Evolutionary conservation across 1,140 invertebrate genomes (phyloP).

Genomic region (Telenomus remus): DNA sequence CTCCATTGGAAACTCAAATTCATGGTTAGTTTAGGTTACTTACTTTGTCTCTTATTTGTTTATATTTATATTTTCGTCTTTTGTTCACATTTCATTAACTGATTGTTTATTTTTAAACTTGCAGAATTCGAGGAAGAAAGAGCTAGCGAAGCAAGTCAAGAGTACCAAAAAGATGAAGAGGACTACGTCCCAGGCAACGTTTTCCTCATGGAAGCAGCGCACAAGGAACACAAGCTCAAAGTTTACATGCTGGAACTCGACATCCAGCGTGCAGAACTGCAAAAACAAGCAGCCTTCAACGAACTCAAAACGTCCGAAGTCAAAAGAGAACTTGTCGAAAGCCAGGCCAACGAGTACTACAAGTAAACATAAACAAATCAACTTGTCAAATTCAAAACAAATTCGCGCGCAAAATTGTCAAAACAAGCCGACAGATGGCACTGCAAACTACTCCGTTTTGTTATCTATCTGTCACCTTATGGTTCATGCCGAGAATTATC

Average conservation of each 20-base stretch:
- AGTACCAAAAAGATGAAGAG: slow-evolving; percentile 12
- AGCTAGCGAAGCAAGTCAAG: slow-evolving; percentile 20
- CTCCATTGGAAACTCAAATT: background rate
- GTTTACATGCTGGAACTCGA: slow-evolving; percentile 51
- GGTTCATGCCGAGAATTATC: too few species aligned
- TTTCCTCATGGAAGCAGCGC: slow-evolving; percentile 36
- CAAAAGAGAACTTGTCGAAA: slow-evolving; percentile 37
- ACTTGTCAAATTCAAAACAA: background rate
- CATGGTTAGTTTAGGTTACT: too few species aligned
- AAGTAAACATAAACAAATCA: slow-evolving; percentile 14
- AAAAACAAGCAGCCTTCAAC: slow-evolving; percentile 56
- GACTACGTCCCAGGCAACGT: slow-evolving; percentile 8
- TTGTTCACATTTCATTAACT: background rate
- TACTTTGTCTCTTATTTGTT: background rate
- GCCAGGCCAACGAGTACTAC: slow-evolving; percentile 43
- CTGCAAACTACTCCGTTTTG: too few species aligned
- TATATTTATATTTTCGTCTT: slow-evolving; percentile 1
- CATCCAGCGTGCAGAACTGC: slow-evolving; percentile 57
- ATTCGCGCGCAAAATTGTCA: slow-evolving; percentile 6
- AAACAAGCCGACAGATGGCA: too few species aligned
- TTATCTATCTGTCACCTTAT: too few species aligned
- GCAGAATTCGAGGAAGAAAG: slow-evolving; percentile 31
- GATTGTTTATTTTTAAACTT: background rate
- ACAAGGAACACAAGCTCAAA: slow-evolving; percentile 56
- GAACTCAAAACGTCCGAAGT: slow-evolving; percentile 55